Evolutionary conservation across 35 echinoderm and acorn worm genomes (phyloP).

Genomic region (Nesometra sesokonis): DNA sequence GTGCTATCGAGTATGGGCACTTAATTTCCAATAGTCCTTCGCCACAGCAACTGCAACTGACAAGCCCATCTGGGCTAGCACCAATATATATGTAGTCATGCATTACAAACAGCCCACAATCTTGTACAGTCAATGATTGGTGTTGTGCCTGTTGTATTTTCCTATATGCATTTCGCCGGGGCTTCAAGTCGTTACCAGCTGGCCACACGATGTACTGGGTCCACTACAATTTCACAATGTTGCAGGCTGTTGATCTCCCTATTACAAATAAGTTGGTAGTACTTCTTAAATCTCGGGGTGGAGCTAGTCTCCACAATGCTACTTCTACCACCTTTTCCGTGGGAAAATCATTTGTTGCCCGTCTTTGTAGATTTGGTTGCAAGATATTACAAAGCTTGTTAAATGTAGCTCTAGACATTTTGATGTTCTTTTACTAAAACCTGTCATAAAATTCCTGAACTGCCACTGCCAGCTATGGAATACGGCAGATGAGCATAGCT

Average conservation of each 20-base stretch:
- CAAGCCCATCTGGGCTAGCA: neutral
- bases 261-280: slow-evolving; percentile 16
- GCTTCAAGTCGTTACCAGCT: no score
- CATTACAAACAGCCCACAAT: no score
- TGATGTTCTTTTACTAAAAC: slow-evolving; percentile 3
- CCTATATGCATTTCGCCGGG: no score
- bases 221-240: neutral
- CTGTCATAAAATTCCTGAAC: neutral
- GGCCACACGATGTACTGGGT: neutral
- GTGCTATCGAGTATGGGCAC: neutral
- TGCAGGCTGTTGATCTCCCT: slow-evolving; percentile 6
- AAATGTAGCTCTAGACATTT: slow-evolving; percentile 7
- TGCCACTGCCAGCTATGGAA: no score
- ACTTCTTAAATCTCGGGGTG: slow-evolving; percentile 18
- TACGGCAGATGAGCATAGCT: no score
- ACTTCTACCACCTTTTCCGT: neutral
- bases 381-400: neutral
- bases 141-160: no score
- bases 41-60: slow-evolving; percentile 7
- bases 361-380: slow-evolving; percentile 1
- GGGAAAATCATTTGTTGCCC: neutral
- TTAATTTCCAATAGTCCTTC: slow-evolving; percentile 13
- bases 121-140: no score
- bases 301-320: slow-evolving; percentile 6
- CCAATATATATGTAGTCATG: no score